Conservation (phyloP, 2,113 vertebrate genomes). For the Collichthys lucidus region DNA sequence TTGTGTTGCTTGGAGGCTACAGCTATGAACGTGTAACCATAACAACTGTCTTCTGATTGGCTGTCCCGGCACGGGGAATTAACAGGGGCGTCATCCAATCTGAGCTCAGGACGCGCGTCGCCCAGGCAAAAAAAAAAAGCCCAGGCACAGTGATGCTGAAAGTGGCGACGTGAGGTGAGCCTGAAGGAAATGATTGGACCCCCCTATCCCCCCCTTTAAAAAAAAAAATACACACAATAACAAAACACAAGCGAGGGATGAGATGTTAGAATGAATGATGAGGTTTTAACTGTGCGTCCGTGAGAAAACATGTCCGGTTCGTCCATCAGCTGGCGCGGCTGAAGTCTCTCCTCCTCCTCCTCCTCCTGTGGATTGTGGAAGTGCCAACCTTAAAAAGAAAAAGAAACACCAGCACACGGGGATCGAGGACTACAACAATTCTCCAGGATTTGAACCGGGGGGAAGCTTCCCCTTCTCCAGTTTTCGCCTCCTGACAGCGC, state of each 20-base stretch:
- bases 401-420: constrained; percentile 10
- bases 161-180: constrained; percentile 89
- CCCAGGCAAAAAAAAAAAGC: constrained; percentile 74
- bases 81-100: constrained; percentile 89
- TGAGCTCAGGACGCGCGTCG: constrained; percentile 92
- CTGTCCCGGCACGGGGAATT: constrained; percentile 80
- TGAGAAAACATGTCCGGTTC: constrained; percentile 47
- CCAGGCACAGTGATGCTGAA: constrained; percentile 91
- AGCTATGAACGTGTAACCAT: constrained; percentile 94
- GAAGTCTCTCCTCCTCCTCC: constrained; percentile 28
- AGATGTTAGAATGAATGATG: constrained; percentile 35
- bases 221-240: constrained; percentile 18
- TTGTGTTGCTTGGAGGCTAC: constrained; percentile 86
- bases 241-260: constrained; percentile 47
- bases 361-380: constrained; percentile 75
- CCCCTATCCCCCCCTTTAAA: background rate
- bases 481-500: constrained; percentile 60
- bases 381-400: constrained; percentile 29
- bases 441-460: constrained; percentile 40
- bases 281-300: constrained; percentile 15
- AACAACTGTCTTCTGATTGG: constrained; percentile 90
- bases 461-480: constrained; percentile 16
- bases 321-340: constrained; percentile 52
- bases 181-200: constrained; percentile 83
- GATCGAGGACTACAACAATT: constrained; percentile 55